Conservation (phyloP, 1,140 invertebrate genomes). For the Lethocerus indicus region DNA sequence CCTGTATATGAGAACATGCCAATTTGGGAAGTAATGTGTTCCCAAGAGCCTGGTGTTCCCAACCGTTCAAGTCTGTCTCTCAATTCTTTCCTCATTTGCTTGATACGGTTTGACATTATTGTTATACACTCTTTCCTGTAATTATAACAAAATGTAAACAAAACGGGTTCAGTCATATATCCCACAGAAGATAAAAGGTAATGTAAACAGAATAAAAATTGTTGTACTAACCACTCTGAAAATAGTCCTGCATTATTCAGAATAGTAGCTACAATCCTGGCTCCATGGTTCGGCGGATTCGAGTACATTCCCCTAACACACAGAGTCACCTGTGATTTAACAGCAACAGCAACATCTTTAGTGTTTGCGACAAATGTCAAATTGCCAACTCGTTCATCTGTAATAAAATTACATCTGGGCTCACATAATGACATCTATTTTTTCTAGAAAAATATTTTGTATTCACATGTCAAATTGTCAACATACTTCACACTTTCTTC, state of each 20-base stretch:
- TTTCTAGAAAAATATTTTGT: no score
- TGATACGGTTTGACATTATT: constrained; percentile 82
- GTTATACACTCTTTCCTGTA: constrained; percentile 65
- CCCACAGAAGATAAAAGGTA: background rate
- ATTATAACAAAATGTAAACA: background rate
- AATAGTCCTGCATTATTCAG: constrained; percentile 59
- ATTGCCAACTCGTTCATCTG: constrained; percentile 88
- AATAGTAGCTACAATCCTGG: constrained; percentile 73
- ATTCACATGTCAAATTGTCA: no score
- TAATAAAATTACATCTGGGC: no score
- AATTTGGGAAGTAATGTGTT: constrained; percentile 88
- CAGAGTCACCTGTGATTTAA: constrained; percentile 78
- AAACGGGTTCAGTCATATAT: background rate
- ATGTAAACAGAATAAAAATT: background rate
- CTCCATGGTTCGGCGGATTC: constrained; percentile 79
- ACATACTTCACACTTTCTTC: no score
- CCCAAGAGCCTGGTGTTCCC: constrained; percentile 82
- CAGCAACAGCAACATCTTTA: constrained; percentile 33
- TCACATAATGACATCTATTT: no score
- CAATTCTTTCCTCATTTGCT: constrained; percentile 66
- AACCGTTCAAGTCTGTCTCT: constrained; percentile 50
- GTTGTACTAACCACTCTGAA: constrained; percentile 54
- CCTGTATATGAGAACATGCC: constrained; percentile 99
- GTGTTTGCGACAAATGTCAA: constrained; percentile 61
- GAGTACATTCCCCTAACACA: constrained; percentile 75